phyloP scores from a whole-genome alignment of 1,140 invertebrate genomes.

The Lepidurus arcticus region DNA sequence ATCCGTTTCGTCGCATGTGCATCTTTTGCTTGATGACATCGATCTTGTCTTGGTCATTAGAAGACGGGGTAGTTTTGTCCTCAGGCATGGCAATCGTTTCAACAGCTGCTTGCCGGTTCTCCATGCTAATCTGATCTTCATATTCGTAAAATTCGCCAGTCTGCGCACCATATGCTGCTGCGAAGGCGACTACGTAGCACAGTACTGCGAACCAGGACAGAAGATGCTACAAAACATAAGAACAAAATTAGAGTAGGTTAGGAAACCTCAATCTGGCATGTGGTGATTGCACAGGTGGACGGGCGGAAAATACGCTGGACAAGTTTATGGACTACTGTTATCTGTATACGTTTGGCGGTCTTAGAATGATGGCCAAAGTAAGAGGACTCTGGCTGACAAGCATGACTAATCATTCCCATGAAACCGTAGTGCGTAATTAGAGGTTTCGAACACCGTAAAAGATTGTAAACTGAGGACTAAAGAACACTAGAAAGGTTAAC shows the following conservation, averaged over 20 bases:
- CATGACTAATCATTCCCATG: neutral
- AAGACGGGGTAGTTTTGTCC: neutral
- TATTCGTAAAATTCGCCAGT: neutral
- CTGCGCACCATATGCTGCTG: neutral
- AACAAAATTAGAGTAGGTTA: neutral
- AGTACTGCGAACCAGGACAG: neutral
- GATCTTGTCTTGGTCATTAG: neutral
- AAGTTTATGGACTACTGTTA: too few species aligned
- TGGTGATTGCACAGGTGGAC: neutral
- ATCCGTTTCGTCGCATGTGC: constrained; percentile 14
- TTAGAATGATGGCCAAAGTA: too few species aligned
- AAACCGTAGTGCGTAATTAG: neutral
- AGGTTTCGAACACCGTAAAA: neutral
- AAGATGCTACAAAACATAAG: neutral
- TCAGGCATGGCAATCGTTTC: neutral
- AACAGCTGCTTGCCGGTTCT: constrained; percentile 5
- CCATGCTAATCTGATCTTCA: constrained; percentile 29
- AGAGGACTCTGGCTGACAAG: neutral
- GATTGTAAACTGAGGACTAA: neutral
- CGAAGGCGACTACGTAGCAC: neutral
- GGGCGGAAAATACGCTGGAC: neutral
- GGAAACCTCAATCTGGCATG: neutral
- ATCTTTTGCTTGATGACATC: constrained; percentile 25
- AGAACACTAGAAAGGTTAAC: neutral
- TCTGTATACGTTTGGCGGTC: too few species aligned